phyloP scores from a whole-genome alignment of 2,797 vertebrate genomes.

The Eulemur mongoz region DNA sequence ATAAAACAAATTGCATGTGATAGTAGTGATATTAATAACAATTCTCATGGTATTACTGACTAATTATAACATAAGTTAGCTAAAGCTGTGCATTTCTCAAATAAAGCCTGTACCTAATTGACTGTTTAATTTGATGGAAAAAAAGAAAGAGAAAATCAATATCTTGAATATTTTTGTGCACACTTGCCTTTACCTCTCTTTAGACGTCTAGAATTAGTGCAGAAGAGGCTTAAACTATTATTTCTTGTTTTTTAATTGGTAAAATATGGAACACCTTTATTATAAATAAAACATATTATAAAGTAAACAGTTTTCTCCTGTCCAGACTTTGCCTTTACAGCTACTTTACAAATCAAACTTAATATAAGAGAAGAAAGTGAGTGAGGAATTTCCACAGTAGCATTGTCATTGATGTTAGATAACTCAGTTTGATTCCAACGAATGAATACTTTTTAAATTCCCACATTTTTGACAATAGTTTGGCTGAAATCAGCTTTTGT shows the following conservation, averaged over 20 bases:
- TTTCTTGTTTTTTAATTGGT: conserved; percentile 1
- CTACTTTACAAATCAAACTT: conserved; percentile 27
- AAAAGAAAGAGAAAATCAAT: not conserved
- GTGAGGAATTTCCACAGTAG: not conserved
- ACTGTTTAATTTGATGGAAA: not conserved
- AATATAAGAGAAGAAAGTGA: not conserved
- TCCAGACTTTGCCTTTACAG: not conserved
- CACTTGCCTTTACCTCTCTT: conserved; percentile 13
- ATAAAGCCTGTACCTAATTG: not conserved
- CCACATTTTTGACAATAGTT: not conserved
- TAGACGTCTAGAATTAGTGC: conserved; percentile 23
- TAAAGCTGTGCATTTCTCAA: conserved; percentile 31
- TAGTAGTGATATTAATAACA: conserved; percentile 67
- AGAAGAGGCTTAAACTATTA: not conserved
- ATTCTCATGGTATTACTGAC: conserved; percentile 5
- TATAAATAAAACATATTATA: not conserved
- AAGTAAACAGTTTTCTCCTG: not conserved
- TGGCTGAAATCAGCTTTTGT: conserved; percentile 60
- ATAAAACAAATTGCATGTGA: conserved; percentile 68
- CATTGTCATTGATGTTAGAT: not conserved
- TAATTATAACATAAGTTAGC: conserved; percentile 60
- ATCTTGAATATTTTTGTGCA: conserved; percentile 6
- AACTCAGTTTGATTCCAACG: not conserved
- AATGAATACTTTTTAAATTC: conserved; percentile 49
- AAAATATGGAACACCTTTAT: not conserved